Evolutionary conservation across 2,113 vertebrate species (phyloP).

Genomic region (Gymnarchus niloticus): DNA sequence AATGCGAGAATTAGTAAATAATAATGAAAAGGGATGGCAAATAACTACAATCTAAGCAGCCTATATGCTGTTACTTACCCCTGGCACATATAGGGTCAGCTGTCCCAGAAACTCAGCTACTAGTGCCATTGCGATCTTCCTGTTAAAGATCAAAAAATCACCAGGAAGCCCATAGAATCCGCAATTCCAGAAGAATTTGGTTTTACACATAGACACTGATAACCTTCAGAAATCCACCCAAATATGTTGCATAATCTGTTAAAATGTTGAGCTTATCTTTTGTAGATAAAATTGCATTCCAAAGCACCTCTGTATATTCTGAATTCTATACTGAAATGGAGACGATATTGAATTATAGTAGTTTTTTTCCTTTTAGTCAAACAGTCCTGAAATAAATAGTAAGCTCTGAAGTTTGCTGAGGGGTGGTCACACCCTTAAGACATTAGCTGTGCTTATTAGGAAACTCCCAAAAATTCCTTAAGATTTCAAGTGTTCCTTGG

Average conservation of each 20-base stretch:
- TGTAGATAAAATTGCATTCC: neutral
- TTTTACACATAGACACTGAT: neutral
- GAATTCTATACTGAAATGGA: neutral
- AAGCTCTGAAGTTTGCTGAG: neutral
- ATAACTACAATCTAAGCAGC: neutral
- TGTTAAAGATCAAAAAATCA: constrained; percentile 2
- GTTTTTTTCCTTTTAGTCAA: neutral
- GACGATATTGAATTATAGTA: neutral
- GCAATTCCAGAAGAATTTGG: neutral
- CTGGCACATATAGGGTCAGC: neutral
- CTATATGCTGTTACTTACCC: constrained; percentile 3
- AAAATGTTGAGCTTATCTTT: neutral
- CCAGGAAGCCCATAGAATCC: neutral
- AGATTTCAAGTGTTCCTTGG: neutral
- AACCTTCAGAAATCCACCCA: neutral
- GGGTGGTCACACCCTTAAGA: neutral
- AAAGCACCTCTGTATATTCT: neutral
- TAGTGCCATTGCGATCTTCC: neutral
- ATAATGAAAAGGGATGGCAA: neutral
- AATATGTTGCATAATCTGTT: neutral
- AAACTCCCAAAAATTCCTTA: neutral
- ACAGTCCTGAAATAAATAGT: neutral
- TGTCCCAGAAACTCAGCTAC: constrained; percentile 21
- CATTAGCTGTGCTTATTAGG: neutral
- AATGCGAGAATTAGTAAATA: no score